Conservation (phyloP, 2,888 invertebrate genomes). For the Sphaeridia pumilis region DNA sequence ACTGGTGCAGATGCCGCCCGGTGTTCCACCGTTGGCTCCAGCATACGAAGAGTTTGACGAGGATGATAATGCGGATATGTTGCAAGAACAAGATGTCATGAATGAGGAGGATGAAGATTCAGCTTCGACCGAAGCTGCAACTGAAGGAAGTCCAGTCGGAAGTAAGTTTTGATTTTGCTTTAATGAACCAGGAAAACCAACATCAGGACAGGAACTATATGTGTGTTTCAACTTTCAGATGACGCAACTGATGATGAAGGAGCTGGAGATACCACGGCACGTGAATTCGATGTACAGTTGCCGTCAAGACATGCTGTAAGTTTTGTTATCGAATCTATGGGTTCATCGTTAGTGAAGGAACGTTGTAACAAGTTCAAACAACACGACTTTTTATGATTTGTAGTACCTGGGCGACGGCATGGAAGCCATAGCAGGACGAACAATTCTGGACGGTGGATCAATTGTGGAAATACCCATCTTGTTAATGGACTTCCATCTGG, state of each 20-base stretch:
- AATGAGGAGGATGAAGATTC: neutral
- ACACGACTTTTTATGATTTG: slow-evolving; percentile 18
- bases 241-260: slow-evolving; percentile 7
- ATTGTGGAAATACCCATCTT: slow-evolving; percentile 48
- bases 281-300: slow-evolving; percentile 27
- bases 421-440: slow-evolving; percentile 53
- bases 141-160: no score
- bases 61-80: slow-evolving; percentile 13
- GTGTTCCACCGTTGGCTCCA: neutral
- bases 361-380: slow-evolving; percentile 1
- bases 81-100: slow-evolving; percentile 5
- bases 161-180: no score
- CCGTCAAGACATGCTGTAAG: slow-evolving; percentile 29
- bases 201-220: neutral
- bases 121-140: no score
- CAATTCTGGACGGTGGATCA: slow-evolving; percentile 46
- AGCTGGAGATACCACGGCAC: slow-evolving; percentile 8
- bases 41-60: slow-evolving; percentile 17
- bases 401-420: slow-evolving; percentile 51
- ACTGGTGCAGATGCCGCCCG: neutral
- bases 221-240: slow-evolving; percentile 5
- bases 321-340: neutral
- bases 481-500: slow-evolving; percentile 51
- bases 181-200: no score
- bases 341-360: neutral